phyloP scores from a whole-genome alignment of 2,797 vertebrate genomes.

The Oophaga sylvatica region DNA sequence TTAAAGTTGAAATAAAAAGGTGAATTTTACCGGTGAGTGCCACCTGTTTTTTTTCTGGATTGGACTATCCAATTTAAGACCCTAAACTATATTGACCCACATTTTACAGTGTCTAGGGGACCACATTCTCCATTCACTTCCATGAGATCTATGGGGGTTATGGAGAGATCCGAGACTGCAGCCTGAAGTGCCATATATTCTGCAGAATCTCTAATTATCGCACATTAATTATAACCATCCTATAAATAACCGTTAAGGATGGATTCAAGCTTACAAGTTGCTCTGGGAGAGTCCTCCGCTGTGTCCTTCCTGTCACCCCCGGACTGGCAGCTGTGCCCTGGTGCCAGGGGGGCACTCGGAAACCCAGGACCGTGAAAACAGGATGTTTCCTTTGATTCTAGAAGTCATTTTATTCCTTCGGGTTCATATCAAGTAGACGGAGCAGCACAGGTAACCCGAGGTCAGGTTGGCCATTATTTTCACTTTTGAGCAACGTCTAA shows the following conservation, averaged over 20 bases:
- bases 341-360: constrained; percentile 40
- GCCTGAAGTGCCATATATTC: not conserved
- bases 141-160: too few species aligned
- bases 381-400: constrained; percentile 39
- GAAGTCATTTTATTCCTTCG: constrained; percentile 16
- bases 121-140: too few species aligned
- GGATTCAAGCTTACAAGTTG: not conserved
- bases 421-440: not conserved
- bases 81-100: too few species aligned
- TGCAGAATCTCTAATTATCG: not conserved
- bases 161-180: too few species aligned
- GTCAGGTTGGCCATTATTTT: not conserved
- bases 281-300: not conserved
- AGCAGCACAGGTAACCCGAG: not conserved
- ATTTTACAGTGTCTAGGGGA: too few species aligned
- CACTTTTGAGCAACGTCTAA: not conserved
- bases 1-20: too few species aligned
- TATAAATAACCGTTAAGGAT: not conserved
- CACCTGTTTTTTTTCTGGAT: too few species aligned
- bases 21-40: too few species aligned
- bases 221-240: not conserved
- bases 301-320: constrained; percentile 44
- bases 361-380: constrained; percentile 17
- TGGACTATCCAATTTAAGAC: too few species aligned
- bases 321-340: constrained; percentile 30